Conservation (phyloP, 2,113 vertebrate genomes). For the Xyliphius kryptos region DNA sequence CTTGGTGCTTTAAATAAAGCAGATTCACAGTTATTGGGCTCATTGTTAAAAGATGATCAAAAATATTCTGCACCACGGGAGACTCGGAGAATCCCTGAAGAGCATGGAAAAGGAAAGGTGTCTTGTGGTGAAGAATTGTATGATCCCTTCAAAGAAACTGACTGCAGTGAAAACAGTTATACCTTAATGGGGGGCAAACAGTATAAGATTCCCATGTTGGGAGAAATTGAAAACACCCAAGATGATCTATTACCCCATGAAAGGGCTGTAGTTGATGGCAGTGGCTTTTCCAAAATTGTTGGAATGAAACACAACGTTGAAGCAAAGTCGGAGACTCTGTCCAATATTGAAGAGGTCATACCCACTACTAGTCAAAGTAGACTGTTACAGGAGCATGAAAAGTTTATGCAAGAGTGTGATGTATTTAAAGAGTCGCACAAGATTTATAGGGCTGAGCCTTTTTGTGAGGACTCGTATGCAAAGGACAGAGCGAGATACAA, state of each 20-base stretch:
- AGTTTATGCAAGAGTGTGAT: slow-evolving; percentile 12
- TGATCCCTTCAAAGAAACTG: slow-evolving; percentile 29
- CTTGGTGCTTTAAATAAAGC: slow-evolving; percentile 72
- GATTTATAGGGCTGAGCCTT: neutral
- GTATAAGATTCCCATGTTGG: neutral
- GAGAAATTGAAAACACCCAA: slow-evolving; percentile 44
- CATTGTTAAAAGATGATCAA: slow-evolving; percentile 52
- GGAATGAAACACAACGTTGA: slow-evolving; percentile 66
- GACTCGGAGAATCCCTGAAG: slow-evolving; percentile 36
- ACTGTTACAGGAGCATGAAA: neutral
- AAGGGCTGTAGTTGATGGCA: slow-evolving; percentile 75
- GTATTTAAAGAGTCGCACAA: neutral
- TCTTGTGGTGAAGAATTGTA: slow-evolving; percentile 31
- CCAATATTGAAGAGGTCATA: slow-evolving; percentile 71
- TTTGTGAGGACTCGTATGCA: slow-evolving; percentile 42
- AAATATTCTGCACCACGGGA: slow-evolving; percentile 40
- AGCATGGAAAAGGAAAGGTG: slow-evolving; percentile 46
- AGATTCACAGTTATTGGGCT: slow-evolving; percentile 43
- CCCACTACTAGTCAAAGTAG: neutral
- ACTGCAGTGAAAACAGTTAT: slow-evolving; percentile 1
- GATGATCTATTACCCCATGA: slow-evolving; percentile 83
- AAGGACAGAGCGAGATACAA: slow-evolving; percentile 12
- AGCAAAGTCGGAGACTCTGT: slow-evolving; percentile 67
- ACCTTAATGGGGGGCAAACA: neutral
- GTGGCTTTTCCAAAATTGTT: slow-evolving; percentile 78